Base-by-base conservation (phyloP, 1,140 invertebrate genomes). In the Acyrthosiphon pisum region DNA sequence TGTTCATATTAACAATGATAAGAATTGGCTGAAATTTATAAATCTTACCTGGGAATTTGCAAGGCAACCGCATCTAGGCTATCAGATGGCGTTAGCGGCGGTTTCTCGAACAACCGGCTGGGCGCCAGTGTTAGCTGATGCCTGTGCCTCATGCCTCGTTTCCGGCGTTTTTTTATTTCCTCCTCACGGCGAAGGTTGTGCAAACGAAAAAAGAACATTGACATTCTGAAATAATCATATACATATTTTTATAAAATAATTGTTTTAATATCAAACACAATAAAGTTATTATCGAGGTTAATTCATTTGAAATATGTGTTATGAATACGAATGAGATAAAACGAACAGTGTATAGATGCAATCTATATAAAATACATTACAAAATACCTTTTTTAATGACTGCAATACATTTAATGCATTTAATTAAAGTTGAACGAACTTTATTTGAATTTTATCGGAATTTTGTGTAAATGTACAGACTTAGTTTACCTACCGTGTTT, bases 191-290 rank as follows among this genome's bases (percentile, higher is more conserved):
- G 97, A 94, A 98, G 96, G 95, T 98, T 98, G 96, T 98, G 98
- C 95, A 98, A 96, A 93, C 98, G 98, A 96, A 98, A 98, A 97
- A 98, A 98, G 96, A 98, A 99, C 96, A 98, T 97, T 96, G 98
- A 98, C 98, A 98, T 95, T 93, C 93, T 93, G 91, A 86, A 93
- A 92, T 26, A 46, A 48, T 50, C n/a, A 46, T 18, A 18, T 86
- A 30, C 14, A 46, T 83, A 44, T 83, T 14, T 41, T 83, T 76
- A 30, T 76, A 76, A 35, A 53, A 23, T 53, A 23, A 53, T 53
- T 53, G 23, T 76, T 76, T 76, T n/a, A n/a, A 76, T 76, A 68
- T 76, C 14, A 18, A 35, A 20, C 11, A 18, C 11, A n/a, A 68
- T 14, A n/a, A n/a, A n/a, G 4, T 60, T 60, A 60, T 30, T 0